Evolutionary conservation across 37 sponge, comb jelly and placozoan species (phyloP).

Genomic region (Spongilla lacustris): DNA sequence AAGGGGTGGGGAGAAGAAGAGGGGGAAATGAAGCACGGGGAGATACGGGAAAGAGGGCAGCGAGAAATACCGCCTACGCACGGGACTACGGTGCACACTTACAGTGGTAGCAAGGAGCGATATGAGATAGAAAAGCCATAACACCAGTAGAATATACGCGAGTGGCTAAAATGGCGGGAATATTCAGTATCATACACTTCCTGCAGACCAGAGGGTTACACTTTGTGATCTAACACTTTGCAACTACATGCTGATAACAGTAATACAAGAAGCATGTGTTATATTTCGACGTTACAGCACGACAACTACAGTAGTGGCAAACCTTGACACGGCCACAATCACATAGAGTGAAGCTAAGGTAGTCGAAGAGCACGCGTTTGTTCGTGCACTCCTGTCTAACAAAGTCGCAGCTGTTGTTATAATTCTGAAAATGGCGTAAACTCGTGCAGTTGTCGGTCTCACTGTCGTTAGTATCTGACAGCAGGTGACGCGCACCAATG

Average conservation of each 20-base stretch:
- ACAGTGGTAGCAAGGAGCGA: constrained; percentile 90
- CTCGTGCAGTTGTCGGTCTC: constrained; percentile 20
- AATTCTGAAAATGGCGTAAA: constrained; percentile 3
- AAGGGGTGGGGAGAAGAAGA: background rate
- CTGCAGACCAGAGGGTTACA: too few species aligned
- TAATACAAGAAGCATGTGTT: too few species aligned
- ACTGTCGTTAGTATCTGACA: background rate
- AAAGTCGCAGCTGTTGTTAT: constrained; percentile 61
- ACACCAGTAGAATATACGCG: constrained; percentile 61
- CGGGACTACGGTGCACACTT: background rate
- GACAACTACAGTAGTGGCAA: too few species aligned
- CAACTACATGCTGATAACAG: too few species aligned
- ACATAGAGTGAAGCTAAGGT: constrained; percentile 72
- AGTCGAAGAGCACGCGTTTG: constrained; percentile 51
- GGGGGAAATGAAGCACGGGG: background rate
- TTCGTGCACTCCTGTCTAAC: constrained; percentile 54
- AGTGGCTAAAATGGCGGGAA: constrained; percentile 35
- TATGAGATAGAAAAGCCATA: constrained; percentile 85
- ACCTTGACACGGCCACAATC: constrained; percentile 49
- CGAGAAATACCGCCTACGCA: background rate
- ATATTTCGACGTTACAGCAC: too few species aligned
- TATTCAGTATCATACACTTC: background rate
- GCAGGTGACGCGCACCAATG: background rate
- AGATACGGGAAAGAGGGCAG: background rate
- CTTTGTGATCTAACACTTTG: too few species aligned